phyloP scores from a whole-genome alignment of 2,113 vertebrate genomes.

The Oncorhynchus kisutch region DNA sequence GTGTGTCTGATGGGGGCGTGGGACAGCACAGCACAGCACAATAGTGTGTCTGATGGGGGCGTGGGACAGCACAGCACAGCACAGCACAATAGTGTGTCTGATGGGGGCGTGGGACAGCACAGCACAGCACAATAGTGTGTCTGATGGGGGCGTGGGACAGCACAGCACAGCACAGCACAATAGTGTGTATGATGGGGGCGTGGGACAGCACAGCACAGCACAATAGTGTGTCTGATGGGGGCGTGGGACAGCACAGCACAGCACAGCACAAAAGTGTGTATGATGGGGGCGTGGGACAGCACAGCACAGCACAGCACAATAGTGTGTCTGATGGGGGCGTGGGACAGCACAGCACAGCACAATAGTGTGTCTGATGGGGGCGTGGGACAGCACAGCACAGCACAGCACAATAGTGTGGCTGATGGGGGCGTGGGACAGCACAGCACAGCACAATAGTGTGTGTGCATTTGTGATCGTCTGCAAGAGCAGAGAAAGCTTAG shows the following conservation, averaged over 20 bases:
- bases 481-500: constrained; percentile 73
- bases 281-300: neutral
- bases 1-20: too few species aligned
- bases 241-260: neutral
- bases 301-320: too few species aligned
- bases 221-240: neutral
- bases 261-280: neutral
- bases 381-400: neutral
- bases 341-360: too few species aligned
- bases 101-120: too few species aligned
- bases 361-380: constrained; percentile 25
- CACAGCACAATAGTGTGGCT: neutral
- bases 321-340: constrained; percentile 12
- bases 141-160: neutral
- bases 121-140: too few species aligned
- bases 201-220: too few species aligned
- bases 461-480: constrained; percentile 62
- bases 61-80: neutral
- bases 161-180: too few species aligned
- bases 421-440: neutral
- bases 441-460: neutral
- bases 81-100: too few species aligned
- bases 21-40: too few species aligned
- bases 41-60: too few species aligned
- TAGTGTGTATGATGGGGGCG: too few species aligned